These are phyloP conservation scores for Beris morrisii DNA, from an alignment of 2,888 invertebrate species.

Conservation along the genomic window DNA sequence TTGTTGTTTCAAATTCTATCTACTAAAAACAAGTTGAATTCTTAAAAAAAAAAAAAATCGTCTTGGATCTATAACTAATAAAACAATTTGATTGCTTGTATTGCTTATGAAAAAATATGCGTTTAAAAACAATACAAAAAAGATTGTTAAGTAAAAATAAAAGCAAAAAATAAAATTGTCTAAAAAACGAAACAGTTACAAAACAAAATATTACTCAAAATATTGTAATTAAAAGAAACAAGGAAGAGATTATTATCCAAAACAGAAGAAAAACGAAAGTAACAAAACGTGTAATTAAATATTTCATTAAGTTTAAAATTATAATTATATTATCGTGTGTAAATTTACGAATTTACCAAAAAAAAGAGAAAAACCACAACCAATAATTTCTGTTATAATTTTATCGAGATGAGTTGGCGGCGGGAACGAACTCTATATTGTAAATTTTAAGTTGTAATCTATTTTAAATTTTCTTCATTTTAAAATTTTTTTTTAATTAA, in stretches of 20 bases:
- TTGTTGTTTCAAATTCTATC: not conserved
- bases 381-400: too few relatives aligned
- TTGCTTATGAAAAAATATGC: too few relatives aligned
- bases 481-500: too few relatives aligned
- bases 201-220: constrained; percentile 19
- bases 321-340: too few relatives aligned
- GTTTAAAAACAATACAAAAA: not conserved
- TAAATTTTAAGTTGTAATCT: too few relatives aligned
- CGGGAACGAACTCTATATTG: too few relatives aligned
- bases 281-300: not conserved
- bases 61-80: too few relatives aligned
- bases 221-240: constrained; percentile 2
- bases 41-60: not conserved
- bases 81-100: too few relatives aligned
- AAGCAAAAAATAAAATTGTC: constrained; percentile 16
- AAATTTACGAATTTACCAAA: not conserved
- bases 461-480: too few relatives aligned
- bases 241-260: constrained; percentile 3
- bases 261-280: constrained; percentile 9
- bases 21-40: not conserved
- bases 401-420: too few relatives aligned
- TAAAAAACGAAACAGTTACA: constrained; percentile 15
- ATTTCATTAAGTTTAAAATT: too few relatives aligned
- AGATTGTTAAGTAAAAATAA: not conserved
- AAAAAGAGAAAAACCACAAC: constrained; percentile 14